Base-by-base conservation (phyloP, 2,113 vertebrate genomes). In the Bos javanicus region DNA sequence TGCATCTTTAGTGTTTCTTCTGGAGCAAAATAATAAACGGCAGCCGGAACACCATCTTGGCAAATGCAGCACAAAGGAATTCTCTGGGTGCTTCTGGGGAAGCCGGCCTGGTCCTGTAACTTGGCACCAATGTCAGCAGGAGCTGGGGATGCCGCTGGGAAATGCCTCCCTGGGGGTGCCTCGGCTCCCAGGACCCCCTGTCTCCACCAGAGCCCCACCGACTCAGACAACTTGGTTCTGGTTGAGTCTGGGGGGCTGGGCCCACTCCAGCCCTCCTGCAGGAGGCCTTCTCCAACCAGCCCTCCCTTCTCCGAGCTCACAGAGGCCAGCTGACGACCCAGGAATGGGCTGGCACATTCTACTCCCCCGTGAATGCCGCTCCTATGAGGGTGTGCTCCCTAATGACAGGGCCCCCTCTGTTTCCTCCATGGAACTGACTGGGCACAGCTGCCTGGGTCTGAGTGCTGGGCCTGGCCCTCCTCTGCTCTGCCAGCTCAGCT, bases 1-100 rank as follows among this genome's bases (percentile, higher is more conserved):
- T 97, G 97, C 97, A 96, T 97, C 97, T 95, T 95, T 60, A 97
- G 95, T 76, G 82, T 96, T 94, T 92, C 97, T 97, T 94, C 74
- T 97, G 95, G 88, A 97, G 94, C 74, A 86, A 96, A 95, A 96
- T 59, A 91, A 93, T 64, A 76, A 57, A 36, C 43, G 57, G 90
- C 87, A 92, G 95, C 95, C 74, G 36, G 85, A 92, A 76, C 87
- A 84, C 80, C 64, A 84, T 96, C 96, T 94, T 95, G 96, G 95
- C 94, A 88, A 94, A 56, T 17, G 74, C 9, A 56, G 43, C 59
- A 92, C 95, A 88, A 89, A 97, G 90, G 90, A 56, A 81, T 50
- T 48, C 90, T 96, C 71, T 0, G 33, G 12, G 60, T 36, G 71
- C 71, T 60, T 88, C 95, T 56, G 11, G 28, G 85, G 95, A 21